Conservation (phyloP, 2,113 vertebrate genomes). For the Prunella fulvescens region DNA sequence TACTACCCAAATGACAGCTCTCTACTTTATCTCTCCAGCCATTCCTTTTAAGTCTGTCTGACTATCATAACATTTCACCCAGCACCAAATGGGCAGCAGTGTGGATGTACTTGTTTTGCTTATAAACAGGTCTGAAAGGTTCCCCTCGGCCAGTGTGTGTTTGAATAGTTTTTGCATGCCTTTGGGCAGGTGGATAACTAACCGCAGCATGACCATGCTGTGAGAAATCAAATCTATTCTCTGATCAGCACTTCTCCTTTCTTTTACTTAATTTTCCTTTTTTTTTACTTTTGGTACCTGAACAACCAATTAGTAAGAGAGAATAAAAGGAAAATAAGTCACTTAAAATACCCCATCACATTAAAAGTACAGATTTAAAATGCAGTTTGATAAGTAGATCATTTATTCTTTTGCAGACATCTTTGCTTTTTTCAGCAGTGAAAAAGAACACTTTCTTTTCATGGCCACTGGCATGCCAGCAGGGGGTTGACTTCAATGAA, state of each 20-base stretch:
- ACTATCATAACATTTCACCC: not conserved
- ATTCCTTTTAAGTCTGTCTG: not conserved
- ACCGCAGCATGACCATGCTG: not conserved
- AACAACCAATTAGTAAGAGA: slow-evolving; percentile 19
- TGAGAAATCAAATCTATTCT: not conserved
- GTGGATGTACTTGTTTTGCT: not conserved
- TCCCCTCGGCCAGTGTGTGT: not conserved
- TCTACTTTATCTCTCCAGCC: not conserved
- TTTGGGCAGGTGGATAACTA: not conserved
- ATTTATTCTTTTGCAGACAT: slow-evolving; percentile 28
- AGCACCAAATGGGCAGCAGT: not conserved
- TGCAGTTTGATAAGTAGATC: not conserved
- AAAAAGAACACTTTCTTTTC: slow-evolving; percentile 40
- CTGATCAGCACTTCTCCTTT: slow-evolving; percentile 22
- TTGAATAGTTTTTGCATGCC: not conserved
- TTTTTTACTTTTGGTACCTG: slow-evolving; percentile 8
- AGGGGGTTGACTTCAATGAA: slow-evolving; percentile 32
- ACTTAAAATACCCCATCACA: not conserved
- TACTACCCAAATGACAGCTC: not conserved
- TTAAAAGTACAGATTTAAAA: slow-evolving; percentile 47
- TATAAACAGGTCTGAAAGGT: not conserved
- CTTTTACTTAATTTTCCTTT: slow-evolving; percentile 42
- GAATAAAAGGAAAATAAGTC: slow-evolving; percentile 17
- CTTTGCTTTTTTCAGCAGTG: not conserved
- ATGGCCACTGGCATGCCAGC: not conserved